phyloP scores from a whole-genome alignment of 2,888 invertebrate species.

The Euzetes globulus region DNA sequence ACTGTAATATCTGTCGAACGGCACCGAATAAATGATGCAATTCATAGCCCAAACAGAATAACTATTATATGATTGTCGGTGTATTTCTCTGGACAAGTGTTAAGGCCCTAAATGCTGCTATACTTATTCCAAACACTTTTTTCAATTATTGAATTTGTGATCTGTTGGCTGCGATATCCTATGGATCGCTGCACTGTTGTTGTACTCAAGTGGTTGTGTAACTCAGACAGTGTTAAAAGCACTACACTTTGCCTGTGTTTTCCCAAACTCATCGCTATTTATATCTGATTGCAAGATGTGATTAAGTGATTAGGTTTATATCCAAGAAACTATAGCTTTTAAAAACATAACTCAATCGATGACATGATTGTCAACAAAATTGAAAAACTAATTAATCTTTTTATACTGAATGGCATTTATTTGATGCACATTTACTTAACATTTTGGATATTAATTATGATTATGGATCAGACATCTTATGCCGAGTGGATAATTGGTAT shows the following conservation, averaged over 20 bases:
- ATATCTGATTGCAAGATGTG: neutral
- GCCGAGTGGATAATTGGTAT: conserved; percentile 5
- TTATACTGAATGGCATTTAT: neutral
- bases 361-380: neutral
- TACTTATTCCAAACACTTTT: no score
- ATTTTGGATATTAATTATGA: neutral
- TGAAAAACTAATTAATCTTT: neutral
- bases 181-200: no score
- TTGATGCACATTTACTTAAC: neutral
- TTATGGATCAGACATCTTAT: neutral
- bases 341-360: neutral
- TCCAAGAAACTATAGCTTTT: neutral
- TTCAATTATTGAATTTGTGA: no score
- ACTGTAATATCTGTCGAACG: no score
- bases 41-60: no score
- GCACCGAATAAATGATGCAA: no score
- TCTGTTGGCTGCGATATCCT: no score
- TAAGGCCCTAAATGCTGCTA: no score
- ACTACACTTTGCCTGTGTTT: no score
- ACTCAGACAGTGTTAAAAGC: no score
- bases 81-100: no score
- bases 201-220: neutral
- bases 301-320: neutral
- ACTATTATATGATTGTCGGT: no score
- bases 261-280: neutral